These are phyloP conservation scores for Rhinatrema bivittatum DNA, from an alignment of 2,797 vertebrate genomes.

Conservation along the genomic window DNA sequence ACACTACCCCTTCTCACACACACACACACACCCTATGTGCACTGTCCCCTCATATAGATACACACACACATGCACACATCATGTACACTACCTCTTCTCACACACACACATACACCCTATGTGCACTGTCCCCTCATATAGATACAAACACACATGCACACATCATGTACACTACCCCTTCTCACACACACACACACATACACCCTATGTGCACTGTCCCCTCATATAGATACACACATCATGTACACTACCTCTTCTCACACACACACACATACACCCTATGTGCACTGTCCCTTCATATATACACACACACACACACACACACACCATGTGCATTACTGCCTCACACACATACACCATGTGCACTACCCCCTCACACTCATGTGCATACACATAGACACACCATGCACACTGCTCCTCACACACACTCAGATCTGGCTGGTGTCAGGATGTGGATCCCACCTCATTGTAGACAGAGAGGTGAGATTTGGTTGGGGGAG, in stretches of 20 bases:
- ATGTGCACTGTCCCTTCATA: neutral
- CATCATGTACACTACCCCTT: too few species aligned
- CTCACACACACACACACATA: neutral
- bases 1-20: too few species aligned
- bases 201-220: neutral
- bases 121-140: fast-evolving
- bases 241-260: neutral
- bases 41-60: neutral
- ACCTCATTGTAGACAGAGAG: neutral
- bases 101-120: neutral
- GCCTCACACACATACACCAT: neutral
- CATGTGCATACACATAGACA: neutral
- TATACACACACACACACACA: fast-evolving
- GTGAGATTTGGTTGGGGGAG: neutral
- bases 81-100: neutral
- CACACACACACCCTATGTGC: neutral
- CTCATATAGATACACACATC: neutral
- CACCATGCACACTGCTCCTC: too few species aligned
- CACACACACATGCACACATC: neutral
- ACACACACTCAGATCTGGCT: neutral
- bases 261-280: neutral
- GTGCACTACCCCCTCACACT: fast-evolving
- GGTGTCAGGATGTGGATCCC: neutral
- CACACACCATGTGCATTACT: neutral
- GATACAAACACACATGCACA: neutral